Percentiles rank a stretch among this genome's conserved stretches.
phyloP scores from a whole-genome alignment of 2,113 vertebrate genomes.

The Zootoca vivipara region DNA sequence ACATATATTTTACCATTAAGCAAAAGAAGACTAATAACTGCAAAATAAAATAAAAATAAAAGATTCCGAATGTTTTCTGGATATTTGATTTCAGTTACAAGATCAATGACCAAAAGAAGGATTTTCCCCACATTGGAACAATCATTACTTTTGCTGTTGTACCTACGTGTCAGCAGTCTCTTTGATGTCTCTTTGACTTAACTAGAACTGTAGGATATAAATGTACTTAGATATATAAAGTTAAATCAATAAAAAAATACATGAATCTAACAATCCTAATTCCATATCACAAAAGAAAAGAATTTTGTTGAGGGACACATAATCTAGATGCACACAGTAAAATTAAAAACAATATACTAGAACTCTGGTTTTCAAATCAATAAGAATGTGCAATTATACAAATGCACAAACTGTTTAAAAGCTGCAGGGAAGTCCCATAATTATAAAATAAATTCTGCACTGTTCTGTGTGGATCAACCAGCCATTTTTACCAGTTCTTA shows the following conservation, averaged over 20 bases:
- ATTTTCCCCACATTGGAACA: not conserved
- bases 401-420: not conserved
- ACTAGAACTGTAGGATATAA: not conserved
- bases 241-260: not conserved
- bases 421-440: not conserved
- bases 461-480: not conserved
- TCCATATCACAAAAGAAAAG: not conserved
- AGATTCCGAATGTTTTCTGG: not conserved
- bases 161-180: not conserved
- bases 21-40: not conserved
- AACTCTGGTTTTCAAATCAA: not conserved
- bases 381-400: not conserved
- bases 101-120: not conserved
- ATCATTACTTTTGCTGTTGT: not conserved
- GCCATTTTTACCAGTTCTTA: not conserved
- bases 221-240: not conserved
- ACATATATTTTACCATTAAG: conserved; percentile 20
- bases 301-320: not conserved
- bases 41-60: not conserved
- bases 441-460: not conserved
- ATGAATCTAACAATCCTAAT: not conserved
- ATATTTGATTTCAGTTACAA: not conserved
- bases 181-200: not conserved
- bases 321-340: not conserved
- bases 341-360: not conserved